These are phyloP conservation scores for Macaria liturata DNA, from an alignment of 2,888 invertebrate species.

Conservation along the genomic window DNA sequence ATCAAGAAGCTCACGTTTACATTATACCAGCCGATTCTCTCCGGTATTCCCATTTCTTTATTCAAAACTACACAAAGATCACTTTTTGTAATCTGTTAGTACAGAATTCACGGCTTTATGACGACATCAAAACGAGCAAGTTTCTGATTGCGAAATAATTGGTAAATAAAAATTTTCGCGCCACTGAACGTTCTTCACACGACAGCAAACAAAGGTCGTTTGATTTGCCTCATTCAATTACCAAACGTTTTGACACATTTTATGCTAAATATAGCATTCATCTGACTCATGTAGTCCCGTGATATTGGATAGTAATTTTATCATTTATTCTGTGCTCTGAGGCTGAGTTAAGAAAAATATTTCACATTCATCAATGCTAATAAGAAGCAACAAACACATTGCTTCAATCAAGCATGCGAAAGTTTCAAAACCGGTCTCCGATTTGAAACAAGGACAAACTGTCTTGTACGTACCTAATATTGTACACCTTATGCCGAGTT, in stretches of 20 bases:
- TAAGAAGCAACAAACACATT: not conserved
- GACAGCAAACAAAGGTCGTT: slow-evolving; percentile 54
- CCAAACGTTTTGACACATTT: slow-evolving; percentile 38
- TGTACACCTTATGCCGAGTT: slow-evolving; percentile 30
- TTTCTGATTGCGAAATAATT: slow-evolving; percentile 61
- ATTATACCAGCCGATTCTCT: slow-evolving; percentile 12
- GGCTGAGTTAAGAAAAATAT: too few relatives aligned
- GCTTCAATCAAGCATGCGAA: slow-evolving; percentile 14
- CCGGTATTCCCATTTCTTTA: slow-evolving; percentile 22
- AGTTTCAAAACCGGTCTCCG: slow-evolving; percentile 27
- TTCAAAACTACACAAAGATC: slow-evolving; percentile 5
- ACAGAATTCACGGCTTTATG: slow-evolving; percentile 36
- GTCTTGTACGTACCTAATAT: slow-evolving; percentile 17
- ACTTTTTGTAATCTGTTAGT: slow-evolving; percentile 22
- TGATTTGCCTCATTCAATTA: slow-evolving; percentile 44
- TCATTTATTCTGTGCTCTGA: not conserved
- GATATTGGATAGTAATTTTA: not conserved
- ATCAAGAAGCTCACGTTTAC: slow-evolving; percentile 14
- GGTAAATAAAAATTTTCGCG: slow-evolving; percentile 61
- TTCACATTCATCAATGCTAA: too few relatives aligned
- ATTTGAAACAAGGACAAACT: slow-evolving; percentile 30
- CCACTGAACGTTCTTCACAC: slow-evolving; percentile 51
- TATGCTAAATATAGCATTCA: slow-evolving; percentile 17
- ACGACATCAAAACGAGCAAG: slow-evolving; percentile 52
- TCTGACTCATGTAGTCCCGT: slow-evolving; percentile 12